Evolutionary conservation across 2,113 vertebrate genomes (phyloP), one percentile per base, ranked within the genome.

Genomic region (Macroglossus sobrinus): DNA sequence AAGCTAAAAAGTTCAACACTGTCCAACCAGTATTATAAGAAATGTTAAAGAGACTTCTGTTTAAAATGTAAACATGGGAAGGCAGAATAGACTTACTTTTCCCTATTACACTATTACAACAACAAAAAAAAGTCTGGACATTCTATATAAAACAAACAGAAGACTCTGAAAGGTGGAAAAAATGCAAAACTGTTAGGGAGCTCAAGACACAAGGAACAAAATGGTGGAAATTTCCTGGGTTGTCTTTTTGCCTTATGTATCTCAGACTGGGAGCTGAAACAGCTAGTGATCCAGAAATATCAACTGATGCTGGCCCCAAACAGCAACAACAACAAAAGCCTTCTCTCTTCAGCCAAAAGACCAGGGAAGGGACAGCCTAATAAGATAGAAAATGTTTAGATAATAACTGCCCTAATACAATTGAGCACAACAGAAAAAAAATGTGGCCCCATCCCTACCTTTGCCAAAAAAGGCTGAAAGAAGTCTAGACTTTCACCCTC

Each of bases 61-160:
- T 92, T 79, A 82, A 85, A 84, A 94, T 35, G 40, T 22, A 55
- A 93, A 76, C 57, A 38, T 12, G 22, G 14, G 38, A 68, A 87
- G 35, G 53, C 11, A 5, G 38, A 71, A 1, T 18, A 38, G 43
- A 64, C 19, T n/a, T 78, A 28, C 8, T 68, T 75, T 71, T 53
- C 64, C 28, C 50, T 84, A 19, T 75, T 80, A n/a, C 50, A 92
- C 10, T 47, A 10, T 35, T 7, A 69, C 1, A 22, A 40, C 3
- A 30, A 43, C 21, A 38, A 38, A 38, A 47, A 47, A 53, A 92
- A 92, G 18, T 53, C 40, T 64, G 19, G 28, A 53, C 26, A 3
- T 71, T 59, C 12, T 28, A 35, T 45, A 38, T 38, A 72, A 93
- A 95, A 68, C 63, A 86, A 72, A 90, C 14, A 35, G 19, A 53